A percentile compares a stretch with the other conserved stretches of the same genome.
Evolutionary conservation across 2,113 vertebrate species (phyloP).

Genomic region (Leucopsar rothschildi): DNA sequence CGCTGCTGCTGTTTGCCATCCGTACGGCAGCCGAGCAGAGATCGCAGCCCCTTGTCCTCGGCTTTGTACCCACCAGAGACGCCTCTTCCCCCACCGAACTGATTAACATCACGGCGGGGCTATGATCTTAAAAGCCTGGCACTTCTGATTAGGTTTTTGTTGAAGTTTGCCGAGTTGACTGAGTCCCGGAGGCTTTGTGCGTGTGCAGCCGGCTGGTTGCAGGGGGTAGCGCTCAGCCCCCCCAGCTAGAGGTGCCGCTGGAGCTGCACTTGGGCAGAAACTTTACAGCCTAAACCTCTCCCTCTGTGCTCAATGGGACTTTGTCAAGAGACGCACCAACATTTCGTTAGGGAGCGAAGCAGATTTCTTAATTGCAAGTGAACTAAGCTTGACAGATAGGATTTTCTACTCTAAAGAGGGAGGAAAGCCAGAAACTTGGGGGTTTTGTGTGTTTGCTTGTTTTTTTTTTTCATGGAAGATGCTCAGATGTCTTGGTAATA

Average conservation of each 20-base stretch:
- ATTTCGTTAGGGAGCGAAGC: conserved; percentile 49
- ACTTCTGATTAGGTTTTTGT: neutral
- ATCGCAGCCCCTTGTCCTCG: neutral
- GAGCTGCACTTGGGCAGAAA: neutral
- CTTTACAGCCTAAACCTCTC: conserved; percentile 21
- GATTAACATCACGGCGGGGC: conserved; percentile 44
- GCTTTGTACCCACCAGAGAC: neutral
- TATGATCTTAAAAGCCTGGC: conserved; percentile 63
- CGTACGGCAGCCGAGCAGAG: neutral
- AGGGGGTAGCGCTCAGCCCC: neutral
- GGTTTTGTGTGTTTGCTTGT: neutral
- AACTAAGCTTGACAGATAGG: conserved; percentile 26
- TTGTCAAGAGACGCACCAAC: neutral
- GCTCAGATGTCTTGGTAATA: conserved; percentile 23
- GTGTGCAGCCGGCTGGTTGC: neutral
- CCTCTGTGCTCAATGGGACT: conserved; percentile 21
- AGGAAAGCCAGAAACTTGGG: neutral
- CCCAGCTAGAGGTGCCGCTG: neutral
- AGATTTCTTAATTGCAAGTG: conserved; percentile 39
- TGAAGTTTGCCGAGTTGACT: conserved; percentile 4
- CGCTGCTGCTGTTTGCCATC: neutral
- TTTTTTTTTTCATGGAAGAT: neutral
- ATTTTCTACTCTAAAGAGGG: conserved; percentile 4
- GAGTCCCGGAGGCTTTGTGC: conserved; percentile 1
- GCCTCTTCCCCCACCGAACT: neutral